Evolutionary conservation across 2,113 vertebrate species (phyloP).

Genomic region (Zapus hudsonius): DNA sequence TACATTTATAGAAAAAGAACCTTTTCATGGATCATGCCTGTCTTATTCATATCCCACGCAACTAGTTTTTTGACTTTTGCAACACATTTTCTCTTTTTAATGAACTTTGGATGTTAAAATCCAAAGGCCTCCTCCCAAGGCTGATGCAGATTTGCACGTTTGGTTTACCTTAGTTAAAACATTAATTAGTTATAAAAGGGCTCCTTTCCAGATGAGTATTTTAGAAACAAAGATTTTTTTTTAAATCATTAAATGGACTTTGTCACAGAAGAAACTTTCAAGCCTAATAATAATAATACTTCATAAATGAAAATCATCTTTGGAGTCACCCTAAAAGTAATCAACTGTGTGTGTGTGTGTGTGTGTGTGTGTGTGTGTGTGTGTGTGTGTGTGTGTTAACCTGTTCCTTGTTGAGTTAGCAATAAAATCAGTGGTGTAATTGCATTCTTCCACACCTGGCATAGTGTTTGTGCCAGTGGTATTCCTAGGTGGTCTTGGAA

Average conservation of each 20-base stretch:
- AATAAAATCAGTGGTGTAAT: slow-evolving; percentile 13
- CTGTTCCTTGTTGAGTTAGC: not conserved
- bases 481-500: not conserved
- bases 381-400: slow-evolving; percentile 12
- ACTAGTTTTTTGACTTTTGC: slow-evolving; percentile 33
- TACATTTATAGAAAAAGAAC: slow-evolving; percentile 30
- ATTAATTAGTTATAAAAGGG: slow-evolving; percentile 9
- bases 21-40: slow-evolving; percentile 19
- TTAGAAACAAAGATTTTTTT: slow-evolving; percentile 29
- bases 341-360: slow-evolving; percentile 13
- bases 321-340: slow-evolving; percentile 31
- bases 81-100: slow-evolving; percentile 49
- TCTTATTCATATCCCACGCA: slow-evolving; percentile 12
- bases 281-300: not conserved
- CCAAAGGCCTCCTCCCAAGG: slow-evolving; percentile 13
- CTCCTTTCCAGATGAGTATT: slow-evolving; percentile 41
- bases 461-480: not conserved
- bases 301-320: slow-evolving; percentile 30
- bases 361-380: slow-evolving; percentile 1
- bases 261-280: slow-evolving; percentile 33
- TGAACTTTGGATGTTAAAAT: slow-evolving; percentile 45
- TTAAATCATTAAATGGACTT: not conserved
- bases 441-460: slow-evolving; percentile 8
- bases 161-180: slow-evolving; percentile 39
- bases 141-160: slow-evolving; percentile 34